Evolutionary conservation across 1,140 invertebrate species (phyloP).

Genomic region (Megathymus violae): DNA sequence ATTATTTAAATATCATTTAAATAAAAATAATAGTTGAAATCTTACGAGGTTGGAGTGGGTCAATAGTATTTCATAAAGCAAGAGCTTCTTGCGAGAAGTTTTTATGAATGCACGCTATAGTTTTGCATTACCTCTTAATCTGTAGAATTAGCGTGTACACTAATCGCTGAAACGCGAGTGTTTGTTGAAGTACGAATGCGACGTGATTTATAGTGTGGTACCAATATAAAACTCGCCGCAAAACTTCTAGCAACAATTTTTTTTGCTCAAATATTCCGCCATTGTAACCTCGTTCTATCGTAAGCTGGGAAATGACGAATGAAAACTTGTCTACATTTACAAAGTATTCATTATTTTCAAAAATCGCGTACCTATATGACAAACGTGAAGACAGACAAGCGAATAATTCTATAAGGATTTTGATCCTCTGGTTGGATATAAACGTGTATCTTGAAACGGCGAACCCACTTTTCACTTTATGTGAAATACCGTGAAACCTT

Average conservation of each 20-base stretch:
- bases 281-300: conserved; percentile 33
- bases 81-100: not conserved
- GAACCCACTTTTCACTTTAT: too few relatives aligned
- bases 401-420: too few relatives aligned
- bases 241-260: conserved; percentile 42
- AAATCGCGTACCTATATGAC: too few relatives aligned
- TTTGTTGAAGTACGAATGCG: conserved; percentile 15
- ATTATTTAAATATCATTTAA: too few relatives aligned
- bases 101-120: conserved; percentile 1
- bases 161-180: conserved; percentile 22
- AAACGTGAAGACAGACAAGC: too few relatives aligned
- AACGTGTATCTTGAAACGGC: too few relatives aligned
- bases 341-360: conserved; percentile 21
- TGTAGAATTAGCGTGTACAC: conserved; percentile 25
- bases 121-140: conserved; percentile 15
- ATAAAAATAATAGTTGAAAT: too few relatives aligned
- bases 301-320: not conserved
- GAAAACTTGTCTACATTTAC: too few relatives aligned
- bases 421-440: too few relatives aligned
- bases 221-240: conserved; percentile 46
- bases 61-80: not conserved
- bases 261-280: conserved; percentile 51
- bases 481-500: too few relatives aligned
- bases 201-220: conserved; percentile 46
- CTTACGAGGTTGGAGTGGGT: too few relatives aligned